These are phyloP conservation scores for Diadophis punctatus DNA, from an alignment of 2,113 vertebrate species.

Conservation along the genomic window DNA sequence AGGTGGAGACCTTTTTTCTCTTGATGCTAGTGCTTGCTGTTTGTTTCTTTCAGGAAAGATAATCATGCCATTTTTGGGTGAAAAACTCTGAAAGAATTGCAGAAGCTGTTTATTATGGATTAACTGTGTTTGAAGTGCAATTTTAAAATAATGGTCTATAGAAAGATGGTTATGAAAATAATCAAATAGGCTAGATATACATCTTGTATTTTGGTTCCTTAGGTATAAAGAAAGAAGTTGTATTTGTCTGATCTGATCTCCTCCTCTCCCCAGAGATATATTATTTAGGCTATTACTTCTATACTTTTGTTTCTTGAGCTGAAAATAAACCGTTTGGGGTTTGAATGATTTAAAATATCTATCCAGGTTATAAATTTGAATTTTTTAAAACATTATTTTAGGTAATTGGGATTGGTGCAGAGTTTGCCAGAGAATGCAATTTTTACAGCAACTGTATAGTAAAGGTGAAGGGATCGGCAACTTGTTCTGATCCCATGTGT, in stretches of 20 bases:
- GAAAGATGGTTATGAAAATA: neutral
- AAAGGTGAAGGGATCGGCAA: neutral
- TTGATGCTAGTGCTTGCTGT: neutral
- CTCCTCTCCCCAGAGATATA: neutral
- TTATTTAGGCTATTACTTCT: neutral
- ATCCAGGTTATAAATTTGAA: neutral
- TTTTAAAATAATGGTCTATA: neutral
- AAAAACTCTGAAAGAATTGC: constrained; percentile 1
- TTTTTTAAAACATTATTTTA: neutral
- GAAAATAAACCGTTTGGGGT: neutral
- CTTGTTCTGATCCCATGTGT: neutral
- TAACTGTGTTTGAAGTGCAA: constrained; percentile 33
- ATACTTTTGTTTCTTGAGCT: neutral
- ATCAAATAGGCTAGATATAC: neutral
- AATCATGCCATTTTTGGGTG: neutral
- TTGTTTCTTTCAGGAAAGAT: neutral
- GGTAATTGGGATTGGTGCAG: neutral
- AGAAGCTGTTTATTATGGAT: constrained; percentile 17
- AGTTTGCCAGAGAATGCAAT: neutral
- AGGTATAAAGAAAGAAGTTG: neutral
- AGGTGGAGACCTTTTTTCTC: constrained; percentile 20
- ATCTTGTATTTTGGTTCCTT: neutral
- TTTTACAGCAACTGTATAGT: neutral
- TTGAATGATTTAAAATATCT: neutral
- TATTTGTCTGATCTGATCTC: neutral